Percentiles rank a stretch among this genome's conserved stretches.
Evolutionary conservation across 1,140 invertebrate genomes (phyloP).

Genomic region (Drosophila busckii): DNA sequence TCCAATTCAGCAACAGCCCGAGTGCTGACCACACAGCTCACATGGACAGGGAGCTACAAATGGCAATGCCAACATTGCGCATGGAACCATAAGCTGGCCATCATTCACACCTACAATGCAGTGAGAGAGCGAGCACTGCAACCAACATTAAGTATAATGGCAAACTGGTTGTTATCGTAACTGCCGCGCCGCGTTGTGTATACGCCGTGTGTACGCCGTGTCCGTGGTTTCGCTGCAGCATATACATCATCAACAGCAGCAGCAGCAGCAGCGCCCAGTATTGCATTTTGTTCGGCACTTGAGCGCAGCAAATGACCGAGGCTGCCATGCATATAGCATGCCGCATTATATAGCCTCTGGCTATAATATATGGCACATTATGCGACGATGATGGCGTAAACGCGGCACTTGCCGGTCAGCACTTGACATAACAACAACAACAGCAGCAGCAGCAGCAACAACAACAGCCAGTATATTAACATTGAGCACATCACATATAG

Average conservation of each 20-base stretch:
- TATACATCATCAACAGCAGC: background rate
- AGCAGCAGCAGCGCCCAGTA: slow-evolving; percentile 4
- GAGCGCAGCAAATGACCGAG: slow-evolving; percentile 44
- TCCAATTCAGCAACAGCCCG: background rate
- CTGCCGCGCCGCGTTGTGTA: no score
- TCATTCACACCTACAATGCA: slow-evolving; percentile 57
- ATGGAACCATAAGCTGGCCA: slow-evolving; percentile 35
- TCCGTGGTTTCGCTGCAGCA: no score
- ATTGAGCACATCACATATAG: slow-evolving; percentile 9
- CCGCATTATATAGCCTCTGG: slow-evolving; percentile 55
- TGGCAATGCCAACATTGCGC: slow-evolving; percentile 8
- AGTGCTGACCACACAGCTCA: slow-evolving; percentile 4
- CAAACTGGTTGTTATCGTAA: no score
- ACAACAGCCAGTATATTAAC: slow-evolving; percentile 5
- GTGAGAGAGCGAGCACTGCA: background rate
- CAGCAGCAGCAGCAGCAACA: slow-evolving; percentile 7
- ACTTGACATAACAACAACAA: slow-evolving; percentile 41
- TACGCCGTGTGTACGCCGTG: no score
- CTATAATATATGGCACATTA: slow-evolving; percentile 62
- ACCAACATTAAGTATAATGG: slow-evolving; percentile 25
- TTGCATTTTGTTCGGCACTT: slow-evolving; percentile 52
- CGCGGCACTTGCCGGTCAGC: slow-evolving; percentile 16
- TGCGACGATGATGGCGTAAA: slow-evolving; percentile 18
- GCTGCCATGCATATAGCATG: slow-evolving; percentile 58
- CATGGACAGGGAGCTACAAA: background rate